A percentile compares a stretch with the other conserved stretches of the same genome.
These are phyloP conservation scores for Andrena camellia DNA, from an alignment of 2,888 invertebrate genomes.

Conservation along the genomic window DNA sequence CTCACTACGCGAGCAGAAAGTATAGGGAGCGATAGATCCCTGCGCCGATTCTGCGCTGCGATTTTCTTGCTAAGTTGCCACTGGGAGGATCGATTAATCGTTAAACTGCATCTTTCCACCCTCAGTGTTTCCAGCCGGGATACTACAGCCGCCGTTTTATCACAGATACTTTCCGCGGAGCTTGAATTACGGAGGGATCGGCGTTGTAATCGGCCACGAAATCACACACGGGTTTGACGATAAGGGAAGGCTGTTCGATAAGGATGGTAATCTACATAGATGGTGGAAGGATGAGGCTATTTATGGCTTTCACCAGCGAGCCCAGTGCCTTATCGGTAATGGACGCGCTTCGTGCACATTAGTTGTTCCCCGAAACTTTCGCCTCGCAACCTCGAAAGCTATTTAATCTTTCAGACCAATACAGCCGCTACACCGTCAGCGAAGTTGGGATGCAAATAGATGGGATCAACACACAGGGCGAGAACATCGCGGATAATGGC, in stretches of 20 bases:
- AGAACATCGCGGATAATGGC: slow-evolving; percentile 98
- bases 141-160: slow-evolving; percentile 97
- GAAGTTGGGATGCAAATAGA: slow-evolving; percentile 92
- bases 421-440: slow-evolving; percentile 92
- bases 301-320: slow-evolving; percentile 90
- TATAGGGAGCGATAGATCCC: background rate
- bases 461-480: slow-evolving; percentile 93
- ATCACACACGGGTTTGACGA: slow-evolving; percentile 97
- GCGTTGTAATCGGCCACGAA: slow-evolving; percentile 97
- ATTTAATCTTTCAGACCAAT: slow-evolving; percentile 88
- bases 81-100: slow-evolving; percentile 14
- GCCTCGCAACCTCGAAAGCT: background rate
- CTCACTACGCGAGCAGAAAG: too few relatives aligned
- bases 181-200: slow-evolving; percentile 95
- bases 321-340: slow-evolving; percentile 90
- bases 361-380: background rate
- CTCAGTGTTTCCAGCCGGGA: slow-evolving; percentile 96
- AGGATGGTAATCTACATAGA: slow-evolving; percentile 94
- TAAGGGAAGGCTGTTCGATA: slow-evolving; percentile 96
- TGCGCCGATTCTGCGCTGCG: too few relatives aligned
- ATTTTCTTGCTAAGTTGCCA: too few relatives aligned
- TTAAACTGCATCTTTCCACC: slow-evolving; percentile 22
- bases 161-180: slow-evolving; percentile 93
- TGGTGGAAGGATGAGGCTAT: slow-evolving; percentile 94
- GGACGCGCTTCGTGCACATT: background rate